Evolutionary conservation across 2,888 invertebrate genomes (phyloP).

Genomic region (Eilema griseolum): DNA sequence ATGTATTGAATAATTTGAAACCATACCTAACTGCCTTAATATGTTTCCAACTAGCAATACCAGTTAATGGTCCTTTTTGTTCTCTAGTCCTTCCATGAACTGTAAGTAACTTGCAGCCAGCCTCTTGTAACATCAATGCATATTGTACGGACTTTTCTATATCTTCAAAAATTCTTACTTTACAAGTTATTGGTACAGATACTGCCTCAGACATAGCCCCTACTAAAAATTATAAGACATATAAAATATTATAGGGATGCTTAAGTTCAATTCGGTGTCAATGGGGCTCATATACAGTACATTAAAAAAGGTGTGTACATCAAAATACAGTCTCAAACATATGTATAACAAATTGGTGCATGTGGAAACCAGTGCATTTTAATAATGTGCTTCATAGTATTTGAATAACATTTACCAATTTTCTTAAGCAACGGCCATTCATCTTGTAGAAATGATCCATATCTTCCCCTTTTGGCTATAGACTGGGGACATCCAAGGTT

Average conservation of each 20-base stretch:
- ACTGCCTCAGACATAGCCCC: conserved; percentile 90
- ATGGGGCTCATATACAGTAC: neutral
- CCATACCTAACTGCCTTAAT: conserved; percentile 95
- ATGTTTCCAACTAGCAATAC: conserved; percentile 97
- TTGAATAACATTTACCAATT: conserved; percentile 86
- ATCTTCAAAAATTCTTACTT: conserved; percentile 96
- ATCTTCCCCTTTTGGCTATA: conserved; percentile 98
- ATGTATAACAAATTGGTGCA: neutral
- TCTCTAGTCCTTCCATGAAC: conserved; percentile 98
- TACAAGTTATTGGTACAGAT: conserved; percentile 97
- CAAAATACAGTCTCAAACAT: neutral
- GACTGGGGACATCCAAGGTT: conserved; percentile 99
- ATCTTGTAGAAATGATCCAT: conserved; percentile 98
- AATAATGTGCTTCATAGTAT: neutral
- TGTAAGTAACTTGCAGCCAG: conserved; percentile 96
- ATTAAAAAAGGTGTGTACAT: neutral
- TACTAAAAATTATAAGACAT: conserved; percentile 84
- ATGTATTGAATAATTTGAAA: neutral
- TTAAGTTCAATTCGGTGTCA: neutral
- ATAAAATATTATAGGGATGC: neutral
- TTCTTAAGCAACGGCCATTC: conserved; percentile 95
- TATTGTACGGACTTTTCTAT: conserved; percentile 95
- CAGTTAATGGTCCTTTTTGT: conserved; percentile 98
- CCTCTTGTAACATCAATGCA: conserved; percentile 97
- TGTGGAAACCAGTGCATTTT: neutral